phyloP scores from a whole-genome alignment of 2,797 vertebrate species.

The Crenuchus spilurus region DNA sequence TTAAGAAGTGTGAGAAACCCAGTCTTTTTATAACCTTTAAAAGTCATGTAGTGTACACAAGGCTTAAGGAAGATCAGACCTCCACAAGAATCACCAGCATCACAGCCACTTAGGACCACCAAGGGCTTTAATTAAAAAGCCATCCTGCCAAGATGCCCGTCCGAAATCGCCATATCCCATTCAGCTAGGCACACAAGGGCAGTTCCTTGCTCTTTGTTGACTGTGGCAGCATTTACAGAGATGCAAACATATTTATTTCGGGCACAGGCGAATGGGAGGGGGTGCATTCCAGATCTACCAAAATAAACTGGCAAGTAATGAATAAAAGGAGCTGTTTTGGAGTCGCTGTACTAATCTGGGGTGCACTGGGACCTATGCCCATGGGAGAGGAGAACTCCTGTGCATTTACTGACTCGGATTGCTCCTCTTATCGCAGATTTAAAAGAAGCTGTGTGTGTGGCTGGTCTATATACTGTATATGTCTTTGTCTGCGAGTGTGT shows the following conservation, averaged over 20 bases:
- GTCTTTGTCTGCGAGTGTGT: conserved; percentile 4
- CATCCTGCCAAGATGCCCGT: background rate
- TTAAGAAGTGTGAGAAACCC: too few relatives aligned
- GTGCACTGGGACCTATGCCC: conserved; percentile 44
- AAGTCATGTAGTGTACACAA: too few relatives aligned
- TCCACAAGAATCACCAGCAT: background rate
- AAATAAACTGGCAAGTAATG: conserved; percentile 42
- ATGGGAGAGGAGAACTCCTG: conserved; percentile 44
- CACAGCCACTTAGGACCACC: background rate
- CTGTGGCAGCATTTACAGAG: conserved; percentile 37
- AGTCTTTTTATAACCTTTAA: too few relatives aligned
- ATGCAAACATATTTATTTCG: conserved; percentile 42
- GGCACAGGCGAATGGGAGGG: conserved; percentile 24
- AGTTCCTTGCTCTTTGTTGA: conserved; percentile 26
- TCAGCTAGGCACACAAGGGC: background rate
- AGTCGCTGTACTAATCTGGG: conserved; percentile 33
- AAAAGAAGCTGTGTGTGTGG: conserved; percentile 23
- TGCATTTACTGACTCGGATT: conserved; percentile 37
- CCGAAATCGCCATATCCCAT: background rate
- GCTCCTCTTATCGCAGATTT: conserved; percentile 38
- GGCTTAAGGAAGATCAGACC: too few relatives aligned
- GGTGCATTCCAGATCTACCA: conserved; percentile 33
- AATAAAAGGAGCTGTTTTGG: conserved; percentile 41
- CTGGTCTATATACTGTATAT: conserved; percentile 23
- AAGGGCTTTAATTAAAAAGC: conserved; percentile 1